Conservation (phyloP, 2,113 vertebrate species). For the Thryonomys swinderianus region DNA sequence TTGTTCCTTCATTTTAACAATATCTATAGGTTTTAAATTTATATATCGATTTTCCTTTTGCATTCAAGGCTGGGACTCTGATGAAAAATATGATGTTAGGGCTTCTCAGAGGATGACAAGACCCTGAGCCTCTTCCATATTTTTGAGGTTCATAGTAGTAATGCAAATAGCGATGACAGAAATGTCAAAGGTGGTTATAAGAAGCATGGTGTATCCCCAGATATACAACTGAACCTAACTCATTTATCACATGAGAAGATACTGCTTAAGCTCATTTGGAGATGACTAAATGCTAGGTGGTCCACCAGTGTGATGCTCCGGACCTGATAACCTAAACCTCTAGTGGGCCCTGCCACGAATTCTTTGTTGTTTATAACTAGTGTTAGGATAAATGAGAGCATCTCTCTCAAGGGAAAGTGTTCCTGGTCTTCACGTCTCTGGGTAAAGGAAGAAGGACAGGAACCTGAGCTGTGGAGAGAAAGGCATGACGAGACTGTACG, state of each 20-base stretch:
- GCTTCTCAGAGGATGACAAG: neutral
- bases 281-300: neutral
- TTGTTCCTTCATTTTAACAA: neutral
- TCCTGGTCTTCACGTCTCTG: neutral
- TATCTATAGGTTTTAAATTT: neutral
- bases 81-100: neutral
- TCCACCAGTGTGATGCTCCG: neutral
- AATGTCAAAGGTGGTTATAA: neutral
- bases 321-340: neutral
- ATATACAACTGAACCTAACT: neutral
- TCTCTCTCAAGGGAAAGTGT: neutral
- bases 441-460: neutral
- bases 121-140: neutral
- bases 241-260: neutral
- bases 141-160: neutral
- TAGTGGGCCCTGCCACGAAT: accelerated
- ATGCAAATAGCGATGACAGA: neutral
- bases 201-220: neutral
- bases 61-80: neutral
- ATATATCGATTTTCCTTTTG: neutral
- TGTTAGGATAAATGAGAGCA: too few species aligned
- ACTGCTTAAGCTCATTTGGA: neutral
- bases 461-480: neutral
- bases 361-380: neutral
- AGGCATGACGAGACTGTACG: accelerated